A percentile compares a stretch with the other conserved stretches of the same genome.
Evolutionary conservation across 2,113 vertebrate genomes (phyloP).

Genomic region (Plecotus auritus): DNA sequence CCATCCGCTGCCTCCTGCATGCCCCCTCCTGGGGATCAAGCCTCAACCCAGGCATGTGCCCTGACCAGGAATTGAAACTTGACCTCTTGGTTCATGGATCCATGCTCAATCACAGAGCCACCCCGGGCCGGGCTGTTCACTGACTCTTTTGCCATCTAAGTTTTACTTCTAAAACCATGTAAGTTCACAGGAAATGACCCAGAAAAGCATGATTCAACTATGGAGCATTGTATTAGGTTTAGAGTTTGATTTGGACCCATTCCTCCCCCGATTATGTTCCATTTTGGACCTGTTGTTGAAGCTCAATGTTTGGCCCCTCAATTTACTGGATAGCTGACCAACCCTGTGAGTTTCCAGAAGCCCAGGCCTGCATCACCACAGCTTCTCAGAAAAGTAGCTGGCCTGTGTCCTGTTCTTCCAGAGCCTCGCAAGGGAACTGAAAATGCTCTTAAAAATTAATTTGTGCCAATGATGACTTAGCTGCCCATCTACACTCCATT

Average conservation of each 20-base stretch:
- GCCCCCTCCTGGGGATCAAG: too few relatives aligned
- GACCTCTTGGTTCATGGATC: too few relatives aligned
- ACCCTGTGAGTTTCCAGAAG: not conserved
- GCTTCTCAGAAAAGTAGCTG: not conserved
- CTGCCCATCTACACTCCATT: not conserved
- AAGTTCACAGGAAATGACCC: not conserved
- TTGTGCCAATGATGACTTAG: not conserved
- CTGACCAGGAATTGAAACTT: too few relatives aligned
- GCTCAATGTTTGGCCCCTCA: not conserved
- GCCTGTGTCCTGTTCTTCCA: not conserved
- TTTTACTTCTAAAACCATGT: not conserved
- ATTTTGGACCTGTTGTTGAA: not conserved
- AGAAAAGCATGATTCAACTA: not conserved
- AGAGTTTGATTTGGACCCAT: not conserved
- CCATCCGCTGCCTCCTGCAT: too few relatives aligned
- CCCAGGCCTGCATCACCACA: too few relatives aligned
- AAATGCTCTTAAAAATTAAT: not conserved
- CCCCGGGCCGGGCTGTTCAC: not conserved
- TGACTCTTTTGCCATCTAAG: not conserved
- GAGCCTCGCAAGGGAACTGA: not conserved
- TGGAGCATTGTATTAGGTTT: rapidly evolving
- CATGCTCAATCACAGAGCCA: too few relatives aligned
- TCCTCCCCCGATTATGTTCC: rapidly evolving
- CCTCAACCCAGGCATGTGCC: too few relatives aligned
- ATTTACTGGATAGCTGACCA: not conserved